Evolutionary conservation across 1,140 invertebrate species (phyloP).

Genomic region (Palaemon carinicauda): DNA sequence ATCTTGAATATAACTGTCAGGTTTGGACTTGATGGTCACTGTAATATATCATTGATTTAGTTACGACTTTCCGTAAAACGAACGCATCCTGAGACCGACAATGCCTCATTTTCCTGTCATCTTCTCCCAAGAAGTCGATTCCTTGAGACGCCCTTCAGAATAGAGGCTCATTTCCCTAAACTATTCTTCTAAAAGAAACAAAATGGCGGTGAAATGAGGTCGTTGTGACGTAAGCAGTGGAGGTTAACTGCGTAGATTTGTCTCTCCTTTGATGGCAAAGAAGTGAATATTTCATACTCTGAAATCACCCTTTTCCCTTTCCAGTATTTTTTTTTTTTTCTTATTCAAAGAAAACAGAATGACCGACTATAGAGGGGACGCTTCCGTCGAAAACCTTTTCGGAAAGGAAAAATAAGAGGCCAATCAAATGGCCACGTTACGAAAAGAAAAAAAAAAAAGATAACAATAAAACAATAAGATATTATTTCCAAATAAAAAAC

Average conservation of each 20-base stretch:
- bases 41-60: too few species aligned
- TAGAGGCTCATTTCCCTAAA: neutral
- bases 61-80: too few species aligned
- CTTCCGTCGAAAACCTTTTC: too few species aligned
- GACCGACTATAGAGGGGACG: too few species aligned
- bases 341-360: too few species aligned
- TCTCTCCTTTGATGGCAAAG: neutral
- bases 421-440: neutral
- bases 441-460: neutral
- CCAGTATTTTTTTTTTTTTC: neutral
- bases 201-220: neutral
- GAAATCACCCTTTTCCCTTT: neutral
- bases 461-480: neutral
- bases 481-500: neutral
- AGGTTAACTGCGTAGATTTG: neutral
- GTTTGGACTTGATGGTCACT: too few species aligned
- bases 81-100: too few species aligned
- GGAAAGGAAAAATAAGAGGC: too few species aligned
- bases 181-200: neutral
- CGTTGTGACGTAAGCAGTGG: constrained; percentile 8
- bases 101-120: too few species aligned
- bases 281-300: neutral
- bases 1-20: too few species aligned
- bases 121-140: neutral
- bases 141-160: neutral